Conservation (phyloP, 2,797 vertebrate genomes). For the Phyllotis vaccarum region DNA sequence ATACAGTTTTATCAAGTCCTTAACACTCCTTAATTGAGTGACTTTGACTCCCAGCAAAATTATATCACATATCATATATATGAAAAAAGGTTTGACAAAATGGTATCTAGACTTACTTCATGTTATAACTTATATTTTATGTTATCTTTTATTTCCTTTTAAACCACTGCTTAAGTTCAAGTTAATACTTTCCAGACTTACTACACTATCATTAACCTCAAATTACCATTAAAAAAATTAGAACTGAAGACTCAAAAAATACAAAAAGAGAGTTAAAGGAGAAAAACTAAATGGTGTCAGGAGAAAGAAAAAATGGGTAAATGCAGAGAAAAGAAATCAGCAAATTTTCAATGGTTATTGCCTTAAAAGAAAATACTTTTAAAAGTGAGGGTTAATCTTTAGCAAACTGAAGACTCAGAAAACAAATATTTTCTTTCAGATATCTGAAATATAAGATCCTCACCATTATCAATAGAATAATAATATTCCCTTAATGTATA, state of each 20-base stretch:
- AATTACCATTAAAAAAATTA: neutral
- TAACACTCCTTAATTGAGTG: constrained; percentile 49
- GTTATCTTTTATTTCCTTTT: neutral
- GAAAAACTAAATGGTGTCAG: neutral
- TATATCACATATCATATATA: neutral
- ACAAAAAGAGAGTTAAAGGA: neutral
- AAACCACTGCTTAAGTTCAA: neutral
- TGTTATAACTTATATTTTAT: neutral
- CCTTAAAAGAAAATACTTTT: neutral
- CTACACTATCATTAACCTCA: neutral
- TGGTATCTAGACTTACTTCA: neutral
- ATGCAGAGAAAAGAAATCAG: neutral
- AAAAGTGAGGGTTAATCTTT: neutral
- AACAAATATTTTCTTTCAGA: neutral
- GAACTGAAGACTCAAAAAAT: neutral
- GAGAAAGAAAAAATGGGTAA: neutral
- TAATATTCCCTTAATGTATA: neutral
- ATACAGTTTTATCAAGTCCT: constrained; percentile 69
- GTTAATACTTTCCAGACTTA: neutral
- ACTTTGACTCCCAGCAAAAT: constrained; percentile 25
- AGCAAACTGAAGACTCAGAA: neutral
- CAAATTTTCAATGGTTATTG: neutral
- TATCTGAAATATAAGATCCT: neutral
- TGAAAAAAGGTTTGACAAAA: constrained; percentile 23
- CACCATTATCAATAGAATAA: neutral